Conservation (phyloP, 2,888 invertebrate species). For the Zeuzera pyrina region DNA sequence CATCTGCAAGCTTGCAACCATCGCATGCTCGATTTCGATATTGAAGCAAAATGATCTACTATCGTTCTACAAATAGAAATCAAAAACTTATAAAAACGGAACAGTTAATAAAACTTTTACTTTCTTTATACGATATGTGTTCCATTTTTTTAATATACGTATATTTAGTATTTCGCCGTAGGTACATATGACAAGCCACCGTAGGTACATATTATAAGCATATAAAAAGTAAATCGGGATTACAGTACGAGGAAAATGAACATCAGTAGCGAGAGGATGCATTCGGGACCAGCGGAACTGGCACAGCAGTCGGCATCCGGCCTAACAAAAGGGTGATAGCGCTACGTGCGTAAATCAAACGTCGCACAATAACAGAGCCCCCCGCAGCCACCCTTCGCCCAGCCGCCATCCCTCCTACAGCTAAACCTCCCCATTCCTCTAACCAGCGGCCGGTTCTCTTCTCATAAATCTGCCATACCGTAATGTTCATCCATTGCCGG, state of each 20-base stretch:
- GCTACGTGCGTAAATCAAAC: constrained; percentile 71
- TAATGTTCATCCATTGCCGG: constrained; percentile 51
- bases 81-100: no score
- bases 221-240: constrained; percentile 1
- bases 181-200: no score
- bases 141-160: no score
- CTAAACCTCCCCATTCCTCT: constrained; percentile 44
- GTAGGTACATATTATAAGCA: no score
- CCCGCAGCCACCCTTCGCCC: constrained; percentile 44
- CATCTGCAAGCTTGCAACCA: constrained; percentile 17
- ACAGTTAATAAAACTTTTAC: no score
- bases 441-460: constrained; percentile 49
- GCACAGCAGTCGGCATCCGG: constrained; percentile 64
- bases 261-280: constrained; percentile 36
- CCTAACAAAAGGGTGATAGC: constrained; percentile 71
- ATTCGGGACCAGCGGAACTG: constrained; percentile 52
- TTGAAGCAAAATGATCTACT: no score
- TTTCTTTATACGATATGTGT: no score
- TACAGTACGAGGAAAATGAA: constrained; percentile 1
- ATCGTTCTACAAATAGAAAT: no score
- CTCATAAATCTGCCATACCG: constrained; percentile 66
- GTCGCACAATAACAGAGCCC: constrained; percentile 67
- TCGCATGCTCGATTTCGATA: constrained; percentile 15
- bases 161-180: no score
- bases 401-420: constrained; percentile 39